Conservation (phyloP, 2,797 vertebrate species). For the Pangasius macronema region DNA sequence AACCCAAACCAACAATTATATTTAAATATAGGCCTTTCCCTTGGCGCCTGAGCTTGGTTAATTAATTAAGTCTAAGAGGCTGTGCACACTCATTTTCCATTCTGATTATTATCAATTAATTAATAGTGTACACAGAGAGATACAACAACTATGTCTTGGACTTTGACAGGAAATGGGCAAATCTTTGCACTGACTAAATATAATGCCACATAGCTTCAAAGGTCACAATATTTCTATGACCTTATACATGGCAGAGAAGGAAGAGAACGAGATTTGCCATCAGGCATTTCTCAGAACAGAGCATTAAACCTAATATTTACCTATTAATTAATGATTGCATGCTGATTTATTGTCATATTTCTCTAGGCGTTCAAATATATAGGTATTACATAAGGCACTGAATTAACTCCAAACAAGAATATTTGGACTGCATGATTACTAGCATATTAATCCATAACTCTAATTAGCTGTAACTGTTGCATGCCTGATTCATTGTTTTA, state of each 20-base stretch:
- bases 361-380: background rate
- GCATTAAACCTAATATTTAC: slow-evolving; percentile 7
- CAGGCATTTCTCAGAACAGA: background rate
- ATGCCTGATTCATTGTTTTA: background rate
- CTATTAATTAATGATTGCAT: slow-evolving; percentile 18
- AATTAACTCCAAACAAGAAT: slow-evolving; percentile 11
- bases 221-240: slow-evolving; percentile 56
- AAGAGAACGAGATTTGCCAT: background rate
- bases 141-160: slow-evolving; percentile 63
- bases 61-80: slow-evolving; percentile 67
- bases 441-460: slow-evolving; percentile 8
- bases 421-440: background rate
- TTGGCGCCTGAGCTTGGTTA: slow-evolving; percentile 56
- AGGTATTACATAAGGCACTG: slow-evolving; percentile 3
- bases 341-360: slow-evolving; percentile 6
- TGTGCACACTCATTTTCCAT: slow-evolving; percentile 64
- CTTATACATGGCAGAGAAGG: slow-evolving; percentile 15
- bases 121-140: slow-evolving; percentile 65
- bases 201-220: slow-evolving; percentile 49
- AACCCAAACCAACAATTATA: slow-evolving; percentile 35
- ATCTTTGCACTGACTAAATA: slow-evolving; percentile 49
- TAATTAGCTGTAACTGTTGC: background rate
- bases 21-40: slow-evolving; percentile 58
- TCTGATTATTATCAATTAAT: slow-evolving; percentile 75
- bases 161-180: slow-evolving; percentile 54